These are phyloP conservation scores for Acanthosepion esculentum DNA, from an alignment of 2,888 invertebrate genomes.

Conservation along the genomic window DNA sequence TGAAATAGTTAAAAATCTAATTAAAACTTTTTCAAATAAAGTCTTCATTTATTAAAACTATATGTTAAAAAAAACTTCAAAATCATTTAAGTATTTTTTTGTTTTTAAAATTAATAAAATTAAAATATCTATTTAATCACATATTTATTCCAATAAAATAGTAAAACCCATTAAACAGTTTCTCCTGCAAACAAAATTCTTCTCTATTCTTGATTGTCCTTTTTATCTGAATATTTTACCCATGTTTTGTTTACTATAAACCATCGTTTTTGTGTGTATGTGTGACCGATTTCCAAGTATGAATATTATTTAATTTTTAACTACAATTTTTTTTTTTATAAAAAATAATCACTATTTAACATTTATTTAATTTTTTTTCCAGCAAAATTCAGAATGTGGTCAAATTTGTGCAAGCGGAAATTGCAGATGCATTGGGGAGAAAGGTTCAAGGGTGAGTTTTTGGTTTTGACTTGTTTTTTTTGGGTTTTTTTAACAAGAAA, in stretches of 20 bases:
- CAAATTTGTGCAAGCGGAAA: slow-evolving; percentile 40
- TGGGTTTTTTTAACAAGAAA: too few species aligned
- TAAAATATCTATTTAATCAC: neutral
- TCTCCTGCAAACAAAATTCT: too few species aligned
- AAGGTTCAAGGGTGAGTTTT: slow-evolving; percentile 69
- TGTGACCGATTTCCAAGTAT: neutral
- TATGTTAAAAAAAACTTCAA: neutral
- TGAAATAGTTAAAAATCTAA: neutral
- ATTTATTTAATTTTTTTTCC: neutral
- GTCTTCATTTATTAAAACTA: neutral
- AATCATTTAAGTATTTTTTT: neutral
- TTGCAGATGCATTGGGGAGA: slow-evolving; percentile 70
- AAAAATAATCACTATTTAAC: neutral
- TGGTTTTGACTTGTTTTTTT: too few species aligned
- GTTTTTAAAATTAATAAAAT: too few species aligned
- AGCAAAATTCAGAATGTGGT: slow-evolving; percentile 49
- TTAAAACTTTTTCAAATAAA: neutral
- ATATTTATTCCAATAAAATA: neutral
- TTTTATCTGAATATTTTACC: neutral
- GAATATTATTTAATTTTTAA: neutral
- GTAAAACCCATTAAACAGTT: too few species aligned
- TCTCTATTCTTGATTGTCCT: neutral
- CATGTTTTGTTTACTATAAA: neutral
- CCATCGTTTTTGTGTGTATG: too few species aligned
- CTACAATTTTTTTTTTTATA: neutral